These are phyloP conservation scores for Maccullochella peelii DNA, from an alignment of 2,113 vertebrate species.

Conservation along the genomic window DNA sequence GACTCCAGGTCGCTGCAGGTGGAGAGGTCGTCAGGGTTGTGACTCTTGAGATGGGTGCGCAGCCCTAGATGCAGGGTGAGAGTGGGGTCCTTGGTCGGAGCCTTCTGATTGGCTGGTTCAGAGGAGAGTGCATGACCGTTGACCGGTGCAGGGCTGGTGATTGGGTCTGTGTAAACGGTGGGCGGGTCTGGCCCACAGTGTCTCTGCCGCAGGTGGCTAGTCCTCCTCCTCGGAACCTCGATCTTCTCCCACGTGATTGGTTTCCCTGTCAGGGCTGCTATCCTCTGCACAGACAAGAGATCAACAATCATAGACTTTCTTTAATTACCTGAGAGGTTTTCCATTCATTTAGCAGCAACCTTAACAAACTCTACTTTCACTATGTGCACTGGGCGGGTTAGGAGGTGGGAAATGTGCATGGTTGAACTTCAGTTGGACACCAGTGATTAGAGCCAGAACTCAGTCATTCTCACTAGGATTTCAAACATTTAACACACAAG, in stretches of 20 bases:
- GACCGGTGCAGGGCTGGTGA: constrained; percentile 84
- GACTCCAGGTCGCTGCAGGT: constrained; percentile 93
- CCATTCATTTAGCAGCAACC: neutral
- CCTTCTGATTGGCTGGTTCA: constrained; percentile 70
- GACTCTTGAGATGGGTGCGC: constrained; percentile 83
- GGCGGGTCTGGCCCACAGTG: constrained; percentile 64
- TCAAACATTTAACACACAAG: neutral
- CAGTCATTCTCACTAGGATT: too few relatives aligned
- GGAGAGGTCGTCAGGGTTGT: constrained; percentile 89
- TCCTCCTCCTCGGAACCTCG: constrained; percentile 57
- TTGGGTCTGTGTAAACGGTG: constrained; percentile 39
- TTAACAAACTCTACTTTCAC: neutral
- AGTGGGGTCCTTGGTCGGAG: constrained; percentile 80
- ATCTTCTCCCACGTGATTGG: constrained; percentile 67
- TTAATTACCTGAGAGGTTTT: neutral
- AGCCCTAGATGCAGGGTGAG: constrained; percentile 86
- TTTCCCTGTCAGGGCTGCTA: constrained; percentile 69
- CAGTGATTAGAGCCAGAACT: too few relatives aligned
- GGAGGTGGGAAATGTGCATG: neutral
- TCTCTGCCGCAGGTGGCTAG: constrained; percentile 38
- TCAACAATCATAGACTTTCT: neutral
- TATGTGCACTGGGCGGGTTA: neutral
- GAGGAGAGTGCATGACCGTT: constrained; percentile 80
- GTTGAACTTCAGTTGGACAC: neutral
- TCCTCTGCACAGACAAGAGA: constrained; percentile 68